phyloP scores from a whole-genome alignment of 2,888 invertebrate species.

The Orchestes rusci region DNA sequence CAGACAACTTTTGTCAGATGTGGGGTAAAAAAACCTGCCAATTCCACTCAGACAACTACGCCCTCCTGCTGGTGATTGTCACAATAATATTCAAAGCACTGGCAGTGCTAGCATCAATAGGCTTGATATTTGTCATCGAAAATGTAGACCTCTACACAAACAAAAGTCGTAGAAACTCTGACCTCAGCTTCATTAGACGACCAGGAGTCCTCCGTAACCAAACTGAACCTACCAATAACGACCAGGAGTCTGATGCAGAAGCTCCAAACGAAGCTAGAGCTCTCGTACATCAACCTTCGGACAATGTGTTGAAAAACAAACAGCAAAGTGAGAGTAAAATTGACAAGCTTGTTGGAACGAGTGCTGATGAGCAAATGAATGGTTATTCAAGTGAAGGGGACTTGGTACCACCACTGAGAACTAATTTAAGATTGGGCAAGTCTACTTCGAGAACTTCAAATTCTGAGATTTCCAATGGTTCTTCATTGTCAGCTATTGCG shows the following conservation, averaged over 20 bases:
- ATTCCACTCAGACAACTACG: conserved; percentile 32
- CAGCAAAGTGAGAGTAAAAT: conserved; percentile 19
- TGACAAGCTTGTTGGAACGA: conserved; percentile 11
- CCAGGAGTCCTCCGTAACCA: background rate
- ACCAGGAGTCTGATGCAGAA: background rate
- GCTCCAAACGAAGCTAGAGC: conserved; percentile 4
- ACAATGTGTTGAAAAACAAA: conserved; percentile 9
- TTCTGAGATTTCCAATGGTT: conserved; percentile 26
- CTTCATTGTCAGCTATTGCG: conserved; percentile 29
- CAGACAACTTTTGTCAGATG: conserved; percentile 33
- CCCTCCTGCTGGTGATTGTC: conserved; percentile 31
- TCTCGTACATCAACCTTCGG: background rate
- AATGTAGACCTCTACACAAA: conserved; percentile 27
- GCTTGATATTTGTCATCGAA: conserved; percentile 27
- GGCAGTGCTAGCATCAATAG: conserved; percentile 27
- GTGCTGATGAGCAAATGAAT: conserved; percentile 24
- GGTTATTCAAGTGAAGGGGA: conserved; percentile 27
- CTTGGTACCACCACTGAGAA: conserved; percentile 23
- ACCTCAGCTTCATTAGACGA: conserved; percentile 11
- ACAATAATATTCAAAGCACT: conserved; percentile 33
- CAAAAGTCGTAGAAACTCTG: conserved; percentile 11
- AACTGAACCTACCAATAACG: background rate
- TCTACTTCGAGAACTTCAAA: conserved; percentile 24
- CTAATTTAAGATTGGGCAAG: conserved; percentile 14
- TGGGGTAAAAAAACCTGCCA: conserved; percentile 29